Evolutionary conservation across 1,140 invertebrate species (phyloP), one percentile per base, ranked within the genome.

Genomic region (Drosophila yakuba): DNA sequence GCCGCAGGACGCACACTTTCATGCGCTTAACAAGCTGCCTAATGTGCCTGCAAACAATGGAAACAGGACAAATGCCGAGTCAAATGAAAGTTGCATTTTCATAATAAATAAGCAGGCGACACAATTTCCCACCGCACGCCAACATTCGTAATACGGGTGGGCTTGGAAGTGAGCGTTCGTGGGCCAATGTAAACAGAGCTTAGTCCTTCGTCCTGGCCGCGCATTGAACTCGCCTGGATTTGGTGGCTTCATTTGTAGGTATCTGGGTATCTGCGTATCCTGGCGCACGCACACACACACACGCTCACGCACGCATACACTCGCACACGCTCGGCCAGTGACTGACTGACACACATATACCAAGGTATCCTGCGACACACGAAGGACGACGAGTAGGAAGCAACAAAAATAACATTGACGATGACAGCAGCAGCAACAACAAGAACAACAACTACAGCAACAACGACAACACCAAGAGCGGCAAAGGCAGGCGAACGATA

Each of bases 361-460:
- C 60, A 78, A 54, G 41, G 52, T 67, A 55, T 41, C 64, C 69
- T 45, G 43, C 43, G 63, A 17, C 36, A 57, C 50, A 52, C 50
- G 50, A 52, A 74, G 76, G 75, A 75, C 80, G 66, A 74, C 77
- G 73, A 66, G 79, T 69, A 64, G 80, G 80, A 88, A 88, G 73
- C 84, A 88, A 88, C 83, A 88, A 88, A 88, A 89, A 88, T 84
- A 84, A 88, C 84, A 80, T 89, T 89, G 84, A 77, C 83, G 84
- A 80, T 80, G 83, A 64, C 60, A 56, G 63, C 63, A 25, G 17
- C 41, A 43, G 20, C 44, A 47, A 14, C 11, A 17, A 17, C 44
- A 47, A 14, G 4, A 17, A 17, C 17, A 23, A 15, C 43, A 45
- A n/a, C 14, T 4, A 15, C 43, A 45, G 20, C n/a, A n/a, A 7